Conservation (phyloP, 1,140 invertebrate genomes). For the Musca domestica region DNA sequence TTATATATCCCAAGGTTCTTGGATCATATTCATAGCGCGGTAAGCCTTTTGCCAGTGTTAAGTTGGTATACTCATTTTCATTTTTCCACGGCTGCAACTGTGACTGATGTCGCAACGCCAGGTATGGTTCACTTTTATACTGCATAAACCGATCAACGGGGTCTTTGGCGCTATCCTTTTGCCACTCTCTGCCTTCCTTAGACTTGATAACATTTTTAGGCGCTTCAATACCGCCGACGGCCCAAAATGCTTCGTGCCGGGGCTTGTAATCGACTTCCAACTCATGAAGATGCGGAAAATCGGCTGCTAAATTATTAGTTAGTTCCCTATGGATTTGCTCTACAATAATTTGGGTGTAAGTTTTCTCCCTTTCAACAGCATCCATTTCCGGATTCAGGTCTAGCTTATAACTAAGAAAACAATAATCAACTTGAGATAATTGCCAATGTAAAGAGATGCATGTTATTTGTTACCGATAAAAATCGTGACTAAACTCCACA, state of each 20-base stretch:
- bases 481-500: constrained; percentile 40
- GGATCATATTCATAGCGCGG: constrained; percentile 61
- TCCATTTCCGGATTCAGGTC: constrained; percentile 8
- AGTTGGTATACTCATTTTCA: constrained; percentile 57
- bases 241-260: constrained; percentile 78
- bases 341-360: constrained; percentile 54
- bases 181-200: constrained; percentile 48
- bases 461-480: constrained; percentile 32
- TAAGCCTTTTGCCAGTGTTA: constrained; percentile 52
- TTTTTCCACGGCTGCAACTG: constrained; percentile 66
- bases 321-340: constrained; percentile 70
- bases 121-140: constrained; percentile 63
- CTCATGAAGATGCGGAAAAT: constrained; percentile 62
- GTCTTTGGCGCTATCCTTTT: constrained; percentile 55
- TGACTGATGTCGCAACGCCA: constrained; percentile 64
- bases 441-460: not conserved
- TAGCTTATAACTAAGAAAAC: constrained; percentile 11
- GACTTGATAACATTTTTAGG: constrained; percentile 53
- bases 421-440: not conserved
- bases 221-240: constrained; percentile 65
- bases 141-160: constrained; percentile 65
- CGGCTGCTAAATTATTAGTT: constrained; percentile 57
- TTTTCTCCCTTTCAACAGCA: constrained; percentile 36
- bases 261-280: constrained; percentile 71
- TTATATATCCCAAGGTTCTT: constrained; percentile 57